phyloP scores from a whole-genome alignment of 1,140 invertebrate species.

The Drosophila micromelanica region DNA sequence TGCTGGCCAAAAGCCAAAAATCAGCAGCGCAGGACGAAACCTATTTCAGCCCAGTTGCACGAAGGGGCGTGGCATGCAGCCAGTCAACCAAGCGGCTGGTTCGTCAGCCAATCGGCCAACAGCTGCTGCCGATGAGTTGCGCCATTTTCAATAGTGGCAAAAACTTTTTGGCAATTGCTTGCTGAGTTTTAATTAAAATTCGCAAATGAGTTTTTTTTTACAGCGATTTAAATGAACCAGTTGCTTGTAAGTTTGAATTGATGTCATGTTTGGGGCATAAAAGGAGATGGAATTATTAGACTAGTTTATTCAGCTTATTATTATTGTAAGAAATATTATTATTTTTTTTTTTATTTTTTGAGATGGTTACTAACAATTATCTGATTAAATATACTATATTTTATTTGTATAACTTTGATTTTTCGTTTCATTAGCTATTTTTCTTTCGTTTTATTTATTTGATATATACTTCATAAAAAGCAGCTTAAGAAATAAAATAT shows the following conservation, averaged over 20 bases:
- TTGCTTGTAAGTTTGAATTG: not conserved
- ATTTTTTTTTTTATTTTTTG: too few species aligned
- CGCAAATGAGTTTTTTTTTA: slow-evolving; percentile 1
- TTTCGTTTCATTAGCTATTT: too few species aligned
- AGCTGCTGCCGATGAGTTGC: slow-evolving; percentile 22
- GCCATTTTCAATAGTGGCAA: slow-evolving; percentile 19
- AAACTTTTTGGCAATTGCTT: slow-evolving; percentile 5
- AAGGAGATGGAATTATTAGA: too few species aligned
- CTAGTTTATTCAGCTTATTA: too few species aligned
- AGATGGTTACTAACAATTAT: too few species aligned
- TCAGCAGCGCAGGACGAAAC: not conserved
- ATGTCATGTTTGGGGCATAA: not conserved
- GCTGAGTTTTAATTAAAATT: slow-evolving; percentile 2
- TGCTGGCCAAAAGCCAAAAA: slow-evolving; percentile 36
- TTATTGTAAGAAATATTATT: too few species aligned
- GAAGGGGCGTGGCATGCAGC: not conserved
- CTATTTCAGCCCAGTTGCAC: not conserved
- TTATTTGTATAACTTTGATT: too few species aligned
- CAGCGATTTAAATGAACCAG: not conserved
- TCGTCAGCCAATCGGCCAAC: not conserved
- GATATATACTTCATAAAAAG: too few species aligned
- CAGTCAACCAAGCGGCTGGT: not conserved
- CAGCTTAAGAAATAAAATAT: too few species aligned
- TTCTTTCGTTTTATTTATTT: too few species aligned
- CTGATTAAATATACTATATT: too few species aligned